phyloP scores from a whole-genome alignment of 1,140 invertebrate species.

The Bombus balteatus region DNA sequence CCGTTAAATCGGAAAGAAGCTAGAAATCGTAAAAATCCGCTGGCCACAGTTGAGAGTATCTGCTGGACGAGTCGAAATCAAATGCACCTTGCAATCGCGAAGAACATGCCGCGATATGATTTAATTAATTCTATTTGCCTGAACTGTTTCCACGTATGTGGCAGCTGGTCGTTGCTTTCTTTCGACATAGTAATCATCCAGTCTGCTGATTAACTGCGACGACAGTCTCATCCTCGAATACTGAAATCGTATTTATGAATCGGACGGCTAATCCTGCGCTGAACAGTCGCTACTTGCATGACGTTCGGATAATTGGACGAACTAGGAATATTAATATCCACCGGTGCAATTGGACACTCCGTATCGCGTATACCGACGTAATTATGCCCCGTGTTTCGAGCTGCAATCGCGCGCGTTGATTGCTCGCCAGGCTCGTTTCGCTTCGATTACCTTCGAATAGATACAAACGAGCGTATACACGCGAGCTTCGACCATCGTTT shows the following conservation, averaged over 20 bases:
- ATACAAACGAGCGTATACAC: background rate
- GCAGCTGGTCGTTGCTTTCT: background rate
- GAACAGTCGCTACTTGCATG: background rate
- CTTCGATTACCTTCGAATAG: slow-evolving; percentile 10
- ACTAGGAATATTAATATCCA: slow-evolving; percentile 29
- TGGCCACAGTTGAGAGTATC: background rate
- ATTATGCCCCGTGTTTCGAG: background rate
- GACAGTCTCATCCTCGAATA: too few species aligned
- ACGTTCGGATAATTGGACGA: slow-evolving; percentile 9
- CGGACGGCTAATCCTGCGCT: background rate
- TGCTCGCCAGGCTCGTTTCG: background rate
- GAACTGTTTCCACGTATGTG: background rate
- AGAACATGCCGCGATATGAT: background rate
- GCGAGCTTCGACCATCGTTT: background rate
- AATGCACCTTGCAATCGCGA: slow-evolving; percentile 8
- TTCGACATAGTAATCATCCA: background rate
- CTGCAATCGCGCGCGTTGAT: slow-evolving; percentile 19
- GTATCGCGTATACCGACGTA: background rate
- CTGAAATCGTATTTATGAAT: background rate
- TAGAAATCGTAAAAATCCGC: slow-evolving; percentile 77
- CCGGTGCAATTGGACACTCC: background rate
- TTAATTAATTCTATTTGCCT: slow-evolving; percentile 44
- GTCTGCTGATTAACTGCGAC: too few species aligned
- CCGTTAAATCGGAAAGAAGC: slow-evolving; percentile 80
- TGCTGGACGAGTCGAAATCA: slow-evolving; percentile 3